phyloP scores from a whole-genome alignment of 2,888 invertebrate species.

The Gastracanthus pulcherrimus region DNA sequence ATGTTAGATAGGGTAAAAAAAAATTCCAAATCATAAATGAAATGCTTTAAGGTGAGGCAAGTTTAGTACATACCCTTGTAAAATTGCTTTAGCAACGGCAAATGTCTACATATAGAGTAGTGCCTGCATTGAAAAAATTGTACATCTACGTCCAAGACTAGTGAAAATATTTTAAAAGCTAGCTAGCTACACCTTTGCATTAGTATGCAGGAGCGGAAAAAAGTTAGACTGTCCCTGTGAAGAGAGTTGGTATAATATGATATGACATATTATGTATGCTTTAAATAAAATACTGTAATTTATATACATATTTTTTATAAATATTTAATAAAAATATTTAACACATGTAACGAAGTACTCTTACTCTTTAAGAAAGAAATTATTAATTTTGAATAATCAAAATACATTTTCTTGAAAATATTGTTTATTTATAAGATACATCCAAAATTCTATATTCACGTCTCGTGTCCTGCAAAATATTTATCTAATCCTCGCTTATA shows the following conservation, averaged over 20 bases:
- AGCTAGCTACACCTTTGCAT: conserved; percentile 2
- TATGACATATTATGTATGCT: conserved; percentile 69
- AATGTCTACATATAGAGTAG: conserved; percentile 29
- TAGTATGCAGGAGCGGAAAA: background rate
- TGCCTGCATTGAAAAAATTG: background rate
- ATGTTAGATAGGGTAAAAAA: conserved; percentile 33
- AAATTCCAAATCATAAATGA: conserved; percentile 16
- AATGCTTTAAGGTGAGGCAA: conserved; percentile 31
- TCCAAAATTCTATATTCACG: conserved; percentile 56
- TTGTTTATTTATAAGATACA: conserved; percentile 59
- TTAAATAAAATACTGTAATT: conserved; percentile 73
- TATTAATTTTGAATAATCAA: conserved; percentile 1
- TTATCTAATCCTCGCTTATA: conserved; percentile 57
- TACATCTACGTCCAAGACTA: conserved; percentile 29
- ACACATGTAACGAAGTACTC: background rate
- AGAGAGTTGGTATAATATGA: conserved; percentile 17
- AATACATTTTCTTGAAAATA: conserved; percentile 49
- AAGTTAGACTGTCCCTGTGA: background rate
- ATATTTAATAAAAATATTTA: conserved; percentile 75
- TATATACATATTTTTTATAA: conserved; percentile 77
- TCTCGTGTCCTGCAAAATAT: conserved; percentile 55
- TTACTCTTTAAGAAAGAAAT: background rate
- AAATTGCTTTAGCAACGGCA: conserved; percentile 11
- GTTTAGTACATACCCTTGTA: background rate
- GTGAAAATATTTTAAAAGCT: conserved; percentile 30